Conservation (phyloP, 1,140 invertebrate genomes). For the Bombus confusus region DNA sequence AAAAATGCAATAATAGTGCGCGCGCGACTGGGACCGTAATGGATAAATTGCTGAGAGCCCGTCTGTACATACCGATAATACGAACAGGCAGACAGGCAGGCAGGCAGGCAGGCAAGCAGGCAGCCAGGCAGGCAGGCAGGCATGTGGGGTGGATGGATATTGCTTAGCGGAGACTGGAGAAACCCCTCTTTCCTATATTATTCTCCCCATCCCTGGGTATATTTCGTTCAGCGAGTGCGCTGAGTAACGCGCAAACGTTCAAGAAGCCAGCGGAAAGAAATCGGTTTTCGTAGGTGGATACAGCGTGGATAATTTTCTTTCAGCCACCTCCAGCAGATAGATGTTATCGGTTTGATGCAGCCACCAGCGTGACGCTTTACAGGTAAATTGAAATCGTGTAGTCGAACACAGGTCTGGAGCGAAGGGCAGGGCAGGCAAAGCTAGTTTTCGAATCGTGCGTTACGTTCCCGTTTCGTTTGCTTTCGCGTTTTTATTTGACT, state of each 20-base stretch:
- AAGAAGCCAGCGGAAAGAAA: constrained; percentile 44
- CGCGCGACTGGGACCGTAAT: constrained; percentile 78
- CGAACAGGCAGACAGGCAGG: constrained; percentile 75
- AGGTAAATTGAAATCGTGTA: neutral
- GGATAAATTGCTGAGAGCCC: constrained; percentile 82
- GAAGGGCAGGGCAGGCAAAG: neutral
- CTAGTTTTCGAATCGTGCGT: neutral
- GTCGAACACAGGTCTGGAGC: too few relatives aligned
- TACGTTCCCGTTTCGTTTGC: neutral
- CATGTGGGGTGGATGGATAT: constrained; percentile 81
- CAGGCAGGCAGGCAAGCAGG: constrained; percentile 69
- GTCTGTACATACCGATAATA: constrained; percentile 79
- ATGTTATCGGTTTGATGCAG: neutral
- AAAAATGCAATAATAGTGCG: constrained; percentile 82
- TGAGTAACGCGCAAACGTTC: constrained; percentile 67
- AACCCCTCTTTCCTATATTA: constrained; percentile 79
- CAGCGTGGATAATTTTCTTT: constrained; percentile 27
- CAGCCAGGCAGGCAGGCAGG: constrained; percentile 76
- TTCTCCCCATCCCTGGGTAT: constrained; percentile 76
- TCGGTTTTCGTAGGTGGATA: constrained; percentile 14
- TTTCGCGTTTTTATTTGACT: neutral
- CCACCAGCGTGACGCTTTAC: neutral
- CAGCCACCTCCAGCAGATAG: neutral
- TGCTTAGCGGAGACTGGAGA: constrained; percentile 78
- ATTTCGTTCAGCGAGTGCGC: constrained; percentile 67